Base-by-base conservation (phyloP, 2,113 vertebrate genomes). In the Colinus virginianus region DNA sequence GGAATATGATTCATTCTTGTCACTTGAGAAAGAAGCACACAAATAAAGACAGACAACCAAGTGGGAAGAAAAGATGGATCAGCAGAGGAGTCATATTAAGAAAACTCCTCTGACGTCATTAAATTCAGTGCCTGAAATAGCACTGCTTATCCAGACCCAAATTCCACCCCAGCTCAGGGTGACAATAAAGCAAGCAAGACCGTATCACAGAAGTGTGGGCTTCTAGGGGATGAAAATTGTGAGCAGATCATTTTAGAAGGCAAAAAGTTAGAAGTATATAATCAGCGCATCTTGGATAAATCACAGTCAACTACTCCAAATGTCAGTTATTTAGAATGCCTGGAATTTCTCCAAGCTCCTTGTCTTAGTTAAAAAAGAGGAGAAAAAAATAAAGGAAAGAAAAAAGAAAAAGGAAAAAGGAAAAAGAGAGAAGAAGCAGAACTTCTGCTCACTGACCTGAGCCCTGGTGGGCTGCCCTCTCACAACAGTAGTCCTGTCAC, bases 31-130 rank as follows among this genome's bases (percentile, higher is more conserved):
- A 84, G 79, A 93, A 87, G 66, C 30, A 80, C 46, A 62, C 16
- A 82, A 62, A 94, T 81, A 87, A 93, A 87, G 49, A 90, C 86
- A 78, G 70, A 89, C 51, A 95, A 51, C 19, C 30, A 5, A 82
- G 88, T 90, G 88, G 92, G 90, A 93, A 91, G 88, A 81, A 95
- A 94, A 78, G 92, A 84, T 78, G 66, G 84, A 96, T 88, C 74
- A 96, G 88, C 84, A 94, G 58, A 87, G 84, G 59, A 95, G 77
- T 93, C 70, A 93, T 64, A 19, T 78, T 84, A 94, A 93, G 90
- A 93, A 94, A 95, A 95, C 55, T 90, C 43, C 48, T 81, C 90
- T 94, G 93, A 83, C 68, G 56, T 95, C 84, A 86, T 72, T 90
- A 76, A 90, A 90, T 30, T 56, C 63, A 92, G 59, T 15, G 5